Evolutionary conservation across 2,888 invertebrate species (phyloP).

Genomic region (Calliopum simillimum): DNA sequence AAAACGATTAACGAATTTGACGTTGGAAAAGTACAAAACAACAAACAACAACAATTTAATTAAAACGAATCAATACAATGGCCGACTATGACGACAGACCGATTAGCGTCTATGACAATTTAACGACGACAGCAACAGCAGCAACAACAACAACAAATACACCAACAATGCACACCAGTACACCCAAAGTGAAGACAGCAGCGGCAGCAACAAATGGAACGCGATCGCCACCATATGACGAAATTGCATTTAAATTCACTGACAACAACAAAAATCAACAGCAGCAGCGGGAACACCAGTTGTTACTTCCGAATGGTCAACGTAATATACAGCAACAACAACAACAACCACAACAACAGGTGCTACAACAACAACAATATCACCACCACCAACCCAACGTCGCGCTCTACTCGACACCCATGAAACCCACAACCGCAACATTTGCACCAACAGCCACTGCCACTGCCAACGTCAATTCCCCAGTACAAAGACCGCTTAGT

Average conservation of each 20-base stretch:
- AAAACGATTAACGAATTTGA: not conserved
- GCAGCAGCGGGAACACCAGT: slow-evolving; percentile 35
- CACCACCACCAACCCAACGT: slow-evolving; percentile 5
- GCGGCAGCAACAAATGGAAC: slow-evolving; percentile 41
- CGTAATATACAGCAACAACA: slow-evolving; percentile 38
- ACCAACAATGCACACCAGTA: slow-evolving; percentile 42
- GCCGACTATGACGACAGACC: slow-evolving; percentile 59
- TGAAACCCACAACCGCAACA: slow-evolving; percentile 34
- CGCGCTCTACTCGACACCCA: slow-evolving; percentile 23
- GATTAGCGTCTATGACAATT: slow-evolving; percentile 66
- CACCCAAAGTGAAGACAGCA: slow-evolving; percentile 49
- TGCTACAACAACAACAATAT: slow-evolving; percentile 30
- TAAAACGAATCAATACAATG: slow-evolving; percentile 47
- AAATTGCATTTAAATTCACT: slow-evolving; percentile 30
- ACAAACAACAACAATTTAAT: slow-evolving; percentile 8
- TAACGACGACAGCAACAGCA: slow-evolving; percentile 45
- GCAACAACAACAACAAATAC: slow-evolving; percentile 39
- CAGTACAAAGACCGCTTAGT: slow-evolving; percentile 52
- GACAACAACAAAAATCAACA: slow-evolving; percentile 36
- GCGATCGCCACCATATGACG: slow-evolving; percentile 21
- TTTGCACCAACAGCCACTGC: slow-evolving; percentile 30
- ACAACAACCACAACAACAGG: slow-evolving; percentile 26
- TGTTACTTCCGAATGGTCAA: slow-evolving; percentile 43
- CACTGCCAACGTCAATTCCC: slow-evolving; percentile 23
- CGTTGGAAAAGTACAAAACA: not conserved